phyloP scores from a whole-genome alignment of 2,797 vertebrate species.

The Lagorchestes hirsutus region DNA sequence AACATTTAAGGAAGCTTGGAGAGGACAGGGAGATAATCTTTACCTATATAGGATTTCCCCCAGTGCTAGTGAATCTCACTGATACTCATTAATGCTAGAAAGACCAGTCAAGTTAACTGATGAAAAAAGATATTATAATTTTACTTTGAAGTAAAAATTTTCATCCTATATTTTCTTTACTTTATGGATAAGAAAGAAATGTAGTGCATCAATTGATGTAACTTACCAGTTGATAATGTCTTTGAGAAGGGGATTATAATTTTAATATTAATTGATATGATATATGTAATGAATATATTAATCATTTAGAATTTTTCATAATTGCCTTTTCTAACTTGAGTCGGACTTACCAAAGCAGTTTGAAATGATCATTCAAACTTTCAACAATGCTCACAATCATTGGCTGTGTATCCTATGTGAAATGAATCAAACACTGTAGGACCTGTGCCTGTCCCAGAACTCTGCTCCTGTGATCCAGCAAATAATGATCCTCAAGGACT shows the following conservation, averaged over 20 bases:
- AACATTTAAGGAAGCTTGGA: neutral
- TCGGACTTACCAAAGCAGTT: no score
- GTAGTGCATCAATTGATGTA: neutral
- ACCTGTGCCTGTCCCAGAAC: no score
- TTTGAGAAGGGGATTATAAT: neutral
- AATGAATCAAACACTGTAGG: no score
- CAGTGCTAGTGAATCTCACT: neutral
- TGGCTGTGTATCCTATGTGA: no score
- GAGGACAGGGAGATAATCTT: neutral
- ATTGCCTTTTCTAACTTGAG: no score
- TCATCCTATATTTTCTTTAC: neutral
- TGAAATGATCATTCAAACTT: no score
- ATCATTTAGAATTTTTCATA: no score
- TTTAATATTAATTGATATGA: no score
- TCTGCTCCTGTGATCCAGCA: no score
- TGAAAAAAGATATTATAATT: neutral
- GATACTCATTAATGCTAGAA: neutral
- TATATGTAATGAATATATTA: no score
- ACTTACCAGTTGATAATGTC: neutral
- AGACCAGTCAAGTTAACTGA: neutral
- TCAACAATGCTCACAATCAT: no score
- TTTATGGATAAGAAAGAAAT: neutral
- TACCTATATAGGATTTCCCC: neutral
- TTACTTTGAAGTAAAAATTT: neutral
- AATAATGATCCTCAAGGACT: no score